These are phyloP conservation scores for Chaetodon auriga DNA, from an alignment of 2,113 vertebrate species.

Conservation along the genomic window DNA sequence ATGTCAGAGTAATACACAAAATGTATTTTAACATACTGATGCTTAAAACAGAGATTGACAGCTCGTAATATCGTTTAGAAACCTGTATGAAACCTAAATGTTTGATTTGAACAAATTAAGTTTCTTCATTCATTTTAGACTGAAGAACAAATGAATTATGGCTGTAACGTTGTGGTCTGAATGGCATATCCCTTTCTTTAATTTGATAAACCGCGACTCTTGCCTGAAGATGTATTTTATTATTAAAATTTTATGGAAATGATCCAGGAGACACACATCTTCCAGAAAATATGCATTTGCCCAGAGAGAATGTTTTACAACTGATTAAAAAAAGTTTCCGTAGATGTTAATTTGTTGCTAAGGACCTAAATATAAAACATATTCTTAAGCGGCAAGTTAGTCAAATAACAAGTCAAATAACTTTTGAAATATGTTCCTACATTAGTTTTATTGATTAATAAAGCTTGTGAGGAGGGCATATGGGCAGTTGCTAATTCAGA, in stretches of 20 bases:
- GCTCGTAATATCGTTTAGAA: not conserved
- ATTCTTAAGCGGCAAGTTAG: not conserved
- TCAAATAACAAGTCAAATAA: not conserved
- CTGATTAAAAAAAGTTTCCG: not conserved
- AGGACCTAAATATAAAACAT: not conserved
- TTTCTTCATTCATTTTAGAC: not conserved
- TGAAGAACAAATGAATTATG: not conserved
- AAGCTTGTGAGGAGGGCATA: not conserved
- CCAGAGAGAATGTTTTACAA: not conserved
- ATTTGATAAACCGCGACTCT: not conserved
- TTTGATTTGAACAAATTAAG: not conserved
- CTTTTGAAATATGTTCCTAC: not conserved
- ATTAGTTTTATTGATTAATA: not conserved
- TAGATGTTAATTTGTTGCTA: not conserved
- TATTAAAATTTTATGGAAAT: conserved; percentile 22
- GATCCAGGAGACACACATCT: not conserved
- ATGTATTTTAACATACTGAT: not conserved
- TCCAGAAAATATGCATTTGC: not conserved
- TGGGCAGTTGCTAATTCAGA: not conserved
- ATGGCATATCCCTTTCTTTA: not conserved
- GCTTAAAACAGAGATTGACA: not conserved
- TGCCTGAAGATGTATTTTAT: not conserved
- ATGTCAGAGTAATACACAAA: not conserved
- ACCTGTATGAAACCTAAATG: not conserved
- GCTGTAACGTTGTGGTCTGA: not conserved